Evolutionary conservation across 2,888 invertebrate genomes (phyloP), one percentile per base, ranked within the genome.

Genomic region (Flabesymbios commensalis): DNA sequence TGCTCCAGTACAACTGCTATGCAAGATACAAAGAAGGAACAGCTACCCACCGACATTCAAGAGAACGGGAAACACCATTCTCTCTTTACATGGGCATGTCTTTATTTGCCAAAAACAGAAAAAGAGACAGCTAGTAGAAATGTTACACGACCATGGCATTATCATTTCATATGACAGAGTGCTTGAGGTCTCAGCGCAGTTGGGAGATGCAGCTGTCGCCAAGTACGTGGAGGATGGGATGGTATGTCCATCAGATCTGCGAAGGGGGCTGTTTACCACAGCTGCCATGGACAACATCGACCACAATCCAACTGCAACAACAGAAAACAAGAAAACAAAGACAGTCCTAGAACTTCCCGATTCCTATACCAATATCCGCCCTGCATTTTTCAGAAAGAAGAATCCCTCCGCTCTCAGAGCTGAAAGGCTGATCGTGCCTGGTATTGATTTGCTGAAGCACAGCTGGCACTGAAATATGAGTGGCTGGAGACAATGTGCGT

Each of bases 151-250:
- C 17, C 57, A 63, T 51, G 72, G 70, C 17, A 24, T 73, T 0
- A 59, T 63, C 36, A 63, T 73, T 56, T 69, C 66, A 22, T 72
- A 71, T 61, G 65, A 71, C 26, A 54, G 72, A 31, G 69, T 73
- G 2, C 53, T 72, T 14, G 65, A 65, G 42, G 61, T 73, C 19
- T 67, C 69, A 29, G 56, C 67, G n/a, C 52, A 63, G 19, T 42
- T 70, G 3, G 68, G 61, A 14, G 43, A 70, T 19, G 42, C 58
- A 36, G 61, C 56, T 22, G 42, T 63, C 1, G 32, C 47, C 28
- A 39, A 53, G 26, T 72, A 58, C 48, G 33, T n/a, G 17, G 52
- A 59, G 31, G 65, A 64, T 26, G 45, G 52, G 7, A 47, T 56
- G 1, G 63, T 65, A 7, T 65, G 59, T 53, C 65, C 65, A 51